Conservation (phyloP, 2,797 vertebrate species). For the Microctenopoma lineatum region DNA sequence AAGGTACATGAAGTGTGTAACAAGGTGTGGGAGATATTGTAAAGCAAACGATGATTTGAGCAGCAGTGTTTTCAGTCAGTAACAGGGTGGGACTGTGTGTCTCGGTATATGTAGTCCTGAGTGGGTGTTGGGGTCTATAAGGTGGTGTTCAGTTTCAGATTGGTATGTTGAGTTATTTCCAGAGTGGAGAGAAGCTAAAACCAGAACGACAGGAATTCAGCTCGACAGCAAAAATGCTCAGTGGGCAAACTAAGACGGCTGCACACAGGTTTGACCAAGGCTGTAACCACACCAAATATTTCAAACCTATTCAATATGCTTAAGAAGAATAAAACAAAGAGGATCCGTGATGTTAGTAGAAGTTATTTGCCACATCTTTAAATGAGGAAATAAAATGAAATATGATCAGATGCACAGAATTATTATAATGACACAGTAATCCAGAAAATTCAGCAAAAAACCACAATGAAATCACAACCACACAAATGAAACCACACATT, state of each 20-base stretch:
- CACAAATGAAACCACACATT: constrained; percentile 16
- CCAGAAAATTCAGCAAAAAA: constrained; percentile 59
- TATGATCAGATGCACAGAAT: constrained; percentile 17
- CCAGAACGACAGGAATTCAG: constrained; percentile 22
- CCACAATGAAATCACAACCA: constrained; percentile 29
- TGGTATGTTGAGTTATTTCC: constrained; percentile 54
- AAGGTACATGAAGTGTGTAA: constrained; percentile 4
- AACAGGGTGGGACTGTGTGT: constrained; percentile 25
- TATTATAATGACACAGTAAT: constrained; percentile 35
- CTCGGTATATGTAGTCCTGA: not conserved
- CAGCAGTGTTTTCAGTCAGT: constrained; percentile 13
- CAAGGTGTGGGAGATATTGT: constrained; percentile 6
- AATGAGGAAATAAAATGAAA: constrained; percentile 7
- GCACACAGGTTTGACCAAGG: not conserved
- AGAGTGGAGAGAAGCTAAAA: constrained; percentile 49
- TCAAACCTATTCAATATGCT: rapidly evolving
- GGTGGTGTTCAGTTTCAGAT: constrained; percentile 54
- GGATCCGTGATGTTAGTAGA: not conserved
- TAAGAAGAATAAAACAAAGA: not conserved
- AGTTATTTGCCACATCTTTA: constrained; percentile 49
- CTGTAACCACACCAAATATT: not conserved
- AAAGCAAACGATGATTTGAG: constrained; percentile 7
- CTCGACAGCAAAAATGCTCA: constrained; percentile 21
- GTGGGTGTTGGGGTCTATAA: constrained; percentile 16
- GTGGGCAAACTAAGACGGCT: not conserved